Conservation (phyloP, 2,113 vertebrate genomes). For the Charadrius vociferus region DNA sequence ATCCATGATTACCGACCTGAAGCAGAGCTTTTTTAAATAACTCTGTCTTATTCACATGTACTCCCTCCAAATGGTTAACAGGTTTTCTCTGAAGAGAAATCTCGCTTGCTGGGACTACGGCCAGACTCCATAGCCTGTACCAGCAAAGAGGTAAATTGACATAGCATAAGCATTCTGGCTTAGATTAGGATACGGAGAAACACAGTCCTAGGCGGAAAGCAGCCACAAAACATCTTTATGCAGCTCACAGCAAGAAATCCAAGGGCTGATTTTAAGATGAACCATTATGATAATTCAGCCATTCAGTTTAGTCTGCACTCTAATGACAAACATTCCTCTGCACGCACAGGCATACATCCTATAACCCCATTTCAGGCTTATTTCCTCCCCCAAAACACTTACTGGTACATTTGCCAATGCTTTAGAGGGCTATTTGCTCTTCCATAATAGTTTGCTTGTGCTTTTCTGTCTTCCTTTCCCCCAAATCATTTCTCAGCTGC, state of each 20-base stretch:
- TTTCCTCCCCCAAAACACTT: neutral
- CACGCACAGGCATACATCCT: neutral
- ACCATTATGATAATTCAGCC: neutral
- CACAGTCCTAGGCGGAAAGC: neutral
- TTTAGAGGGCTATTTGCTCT: neutral
- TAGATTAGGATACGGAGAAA: neutral
- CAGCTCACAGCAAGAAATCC: neutral
- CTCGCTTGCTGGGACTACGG: neutral
- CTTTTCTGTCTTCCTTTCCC: conserved; percentile 44
- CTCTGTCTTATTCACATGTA: neutral
- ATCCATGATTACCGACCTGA: neutral
- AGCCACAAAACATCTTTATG: neutral
- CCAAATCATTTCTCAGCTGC: conserved; percentile 34
- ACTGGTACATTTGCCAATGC: neutral
- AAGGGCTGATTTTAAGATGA: neutral
- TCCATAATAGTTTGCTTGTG: neutral
- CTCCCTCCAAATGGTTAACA: conserved; percentile 34
- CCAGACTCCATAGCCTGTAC: conserved; percentile 27
- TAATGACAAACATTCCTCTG: neutral
- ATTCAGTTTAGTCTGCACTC: neutral
- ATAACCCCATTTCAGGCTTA: neutral
- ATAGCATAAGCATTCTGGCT: neutral
- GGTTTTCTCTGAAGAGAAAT: neutral
- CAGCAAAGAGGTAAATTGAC: neutral
- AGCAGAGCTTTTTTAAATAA: neutral